A percentile compares a stretch with the other conserved stretches of the same genome.
Conservation (phyloP, 2,113 vertebrate genomes). For the Procavia capensis region DNA sequence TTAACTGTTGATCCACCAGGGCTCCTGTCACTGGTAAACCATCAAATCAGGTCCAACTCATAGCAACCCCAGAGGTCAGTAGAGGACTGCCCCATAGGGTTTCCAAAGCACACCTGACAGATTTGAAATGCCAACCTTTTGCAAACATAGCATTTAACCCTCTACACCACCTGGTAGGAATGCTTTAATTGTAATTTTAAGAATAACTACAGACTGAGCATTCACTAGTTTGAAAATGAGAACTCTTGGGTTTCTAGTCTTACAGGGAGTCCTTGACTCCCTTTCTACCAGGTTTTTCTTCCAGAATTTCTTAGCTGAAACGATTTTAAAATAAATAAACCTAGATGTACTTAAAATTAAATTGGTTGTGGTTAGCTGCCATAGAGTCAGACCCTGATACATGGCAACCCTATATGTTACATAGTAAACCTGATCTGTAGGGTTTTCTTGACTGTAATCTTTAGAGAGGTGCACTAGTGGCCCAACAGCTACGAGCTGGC, state of each 20-base stretch:
- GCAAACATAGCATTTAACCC: no score
- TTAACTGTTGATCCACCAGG: neutral
- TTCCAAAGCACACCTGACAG: no score
- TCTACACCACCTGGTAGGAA: neutral
- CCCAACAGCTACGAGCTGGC: neutral
- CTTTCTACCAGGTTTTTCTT: neutral
- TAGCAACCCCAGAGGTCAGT: no score
- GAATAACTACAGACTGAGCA: neutral
- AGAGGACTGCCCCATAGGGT: no score
- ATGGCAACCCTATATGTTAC: neutral
- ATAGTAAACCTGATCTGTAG: neutral
- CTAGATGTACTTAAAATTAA: neutral
- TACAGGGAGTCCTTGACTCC: accelerated
- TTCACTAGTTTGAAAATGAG: neutral
- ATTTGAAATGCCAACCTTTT: no score
- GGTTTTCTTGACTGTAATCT: neutral
- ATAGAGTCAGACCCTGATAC: neutral
- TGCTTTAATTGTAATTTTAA: neutral
- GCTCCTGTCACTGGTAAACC: no score
- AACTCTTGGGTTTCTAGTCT: neutral
- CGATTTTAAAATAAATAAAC: neutral
- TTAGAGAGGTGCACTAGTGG: neutral
- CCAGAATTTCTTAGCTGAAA: neutral
- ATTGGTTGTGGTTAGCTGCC: neutral
- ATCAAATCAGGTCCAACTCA: no score